Conservation (phyloP, 2,888 invertebrate species). For the Tillus elongatus region DNA sequence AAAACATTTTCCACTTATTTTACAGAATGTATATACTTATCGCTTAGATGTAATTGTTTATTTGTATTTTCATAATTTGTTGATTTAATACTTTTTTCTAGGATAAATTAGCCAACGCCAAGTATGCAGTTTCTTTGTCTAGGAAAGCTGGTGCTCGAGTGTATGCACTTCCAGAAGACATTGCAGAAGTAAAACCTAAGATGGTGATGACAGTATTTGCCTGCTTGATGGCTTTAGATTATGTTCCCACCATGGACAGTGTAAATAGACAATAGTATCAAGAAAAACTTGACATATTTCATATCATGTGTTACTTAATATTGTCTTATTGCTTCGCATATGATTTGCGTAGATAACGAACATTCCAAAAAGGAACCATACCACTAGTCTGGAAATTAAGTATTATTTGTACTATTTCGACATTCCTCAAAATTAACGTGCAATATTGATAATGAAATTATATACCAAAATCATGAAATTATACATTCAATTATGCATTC, state of each 20-base stretch:
- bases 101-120: constrained; percentile 96
- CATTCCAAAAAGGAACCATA: background rate
- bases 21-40: too few relatives aligned
- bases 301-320: background rate
- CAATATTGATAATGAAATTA: background rate
- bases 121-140: constrained; percentile 97
- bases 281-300: background rate
- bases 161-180: constrained; percentile 97
- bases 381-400: background rate
- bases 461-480: background rate
- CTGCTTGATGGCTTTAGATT: constrained; percentile 96
- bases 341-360: background rate
- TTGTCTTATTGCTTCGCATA: background rate
- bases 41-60: too few relatives aligned
- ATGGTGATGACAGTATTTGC: constrained; percentile 99
- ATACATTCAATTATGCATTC: background rate
- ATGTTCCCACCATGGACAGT: constrained; percentile 77
- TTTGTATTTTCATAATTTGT: too few relatives aligned
- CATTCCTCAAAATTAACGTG: background rate
- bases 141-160: constrained; percentile 95
- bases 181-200: constrained; percentile 94
- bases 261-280: background rate
- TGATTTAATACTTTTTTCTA: constrained; percentile 40
- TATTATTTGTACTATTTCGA: background rate
- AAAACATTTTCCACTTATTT: too few relatives aligned